Evolutionary conservation across 2,888 invertebrate species (phyloP), one percentile per base, ranked within the genome.

Genomic region (Machimus atricapillus): DNA sequence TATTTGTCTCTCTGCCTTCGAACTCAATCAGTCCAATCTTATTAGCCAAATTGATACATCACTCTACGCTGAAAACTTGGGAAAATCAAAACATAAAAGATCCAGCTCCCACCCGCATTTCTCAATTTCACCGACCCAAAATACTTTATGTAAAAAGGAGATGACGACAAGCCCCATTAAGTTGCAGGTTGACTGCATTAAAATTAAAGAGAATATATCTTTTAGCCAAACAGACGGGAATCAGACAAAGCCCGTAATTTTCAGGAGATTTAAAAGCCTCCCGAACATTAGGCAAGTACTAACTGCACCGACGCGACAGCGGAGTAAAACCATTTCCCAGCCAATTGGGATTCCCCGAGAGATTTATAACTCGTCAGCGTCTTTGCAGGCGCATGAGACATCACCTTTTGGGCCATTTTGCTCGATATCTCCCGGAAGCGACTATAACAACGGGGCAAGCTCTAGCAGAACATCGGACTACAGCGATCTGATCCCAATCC

Each of bases 1-100:
- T 66, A 94, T 95, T 56, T 95, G 95, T 90, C 91, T 95, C 74
- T 93, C 94, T 89, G 95, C 95, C 31, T 93, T 95, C 0, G 95
- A 95, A 91, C 92, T 94, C 82, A 94, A 94, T 90, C 94, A 95
- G 90, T 93, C 94, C 34, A 93, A 94, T 87, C 90, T 95, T 77
- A 92, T 95, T 52, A 94, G 94, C 12, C 95, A 95, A 91, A 94
- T 95, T 85, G 94, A 95, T 4, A 92, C 94, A 2, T 92, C 93
- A 88, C 92, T 95, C 66, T 81, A 86, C 12, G 34, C 40, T 4
- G 58, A 37, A 4, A 78, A 58, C 7, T 16, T 27, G 16, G 58
- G 23, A 16, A 16, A 40, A 31, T 6, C 31, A 58, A 92, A 92
- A 87, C 92, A 93, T 86, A 93, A 93, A 89, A 91, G 93, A 86